A percentile compares a stretch with the other conserved stretches of the same genome.
Evolutionary conservation across 2,888 invertebrate species (phyloP).

Genomic region (Anorthoa munda): DNA sequence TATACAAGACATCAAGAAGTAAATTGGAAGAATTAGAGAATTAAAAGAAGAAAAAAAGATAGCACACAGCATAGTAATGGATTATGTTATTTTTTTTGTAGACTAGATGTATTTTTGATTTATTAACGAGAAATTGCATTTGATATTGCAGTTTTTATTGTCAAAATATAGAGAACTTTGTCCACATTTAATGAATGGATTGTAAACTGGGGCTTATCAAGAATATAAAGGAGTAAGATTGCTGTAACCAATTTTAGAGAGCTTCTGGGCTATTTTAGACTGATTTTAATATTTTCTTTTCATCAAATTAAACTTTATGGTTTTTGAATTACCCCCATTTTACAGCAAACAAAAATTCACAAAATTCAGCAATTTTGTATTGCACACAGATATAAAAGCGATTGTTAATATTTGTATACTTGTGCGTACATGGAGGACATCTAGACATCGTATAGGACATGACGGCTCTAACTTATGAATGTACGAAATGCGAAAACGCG

Average conservation of each 20-base stretch:
- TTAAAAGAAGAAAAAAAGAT: background rate
- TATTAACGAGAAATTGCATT: background rate
- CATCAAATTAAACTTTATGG: background rate
- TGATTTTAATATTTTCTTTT: background rate
- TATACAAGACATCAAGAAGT: conserved; percentile 4
- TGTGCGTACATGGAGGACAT: conserved; percentile 56
- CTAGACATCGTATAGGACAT: conserved; percentile 39
- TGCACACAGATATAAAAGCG: conserved; percentile 62
- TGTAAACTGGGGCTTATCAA: conserved; percentile 17
- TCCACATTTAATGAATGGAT: conserved; percentile 12
- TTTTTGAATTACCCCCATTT: conserved; percentile 30
- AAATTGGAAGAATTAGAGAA: background rate
- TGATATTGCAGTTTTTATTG: background rate
- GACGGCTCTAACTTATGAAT: conserved; percentile 36
- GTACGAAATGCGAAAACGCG: conserved; percentile 43
- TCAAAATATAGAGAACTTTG: background rate
- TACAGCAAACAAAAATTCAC: conserved; percentile 32
- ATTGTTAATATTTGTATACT: conserved; percentile 46
- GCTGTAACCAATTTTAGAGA: background rate
- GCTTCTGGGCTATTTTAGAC: conserved; percentile 8
- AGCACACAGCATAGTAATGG: background rate
- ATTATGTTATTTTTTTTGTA: background rate
- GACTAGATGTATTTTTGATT: background rate
- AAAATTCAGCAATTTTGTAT: conserved; percentile 71
- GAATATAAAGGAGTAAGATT: background rate